A percentile compares a stretch with the other conserved stretches of the same genome.
These are phyloP conservation scores for Paramormyrops kingsleyae DNA, from an alignment of 2,113 vertebrate species.

Conservation along the genomic window DNA sequence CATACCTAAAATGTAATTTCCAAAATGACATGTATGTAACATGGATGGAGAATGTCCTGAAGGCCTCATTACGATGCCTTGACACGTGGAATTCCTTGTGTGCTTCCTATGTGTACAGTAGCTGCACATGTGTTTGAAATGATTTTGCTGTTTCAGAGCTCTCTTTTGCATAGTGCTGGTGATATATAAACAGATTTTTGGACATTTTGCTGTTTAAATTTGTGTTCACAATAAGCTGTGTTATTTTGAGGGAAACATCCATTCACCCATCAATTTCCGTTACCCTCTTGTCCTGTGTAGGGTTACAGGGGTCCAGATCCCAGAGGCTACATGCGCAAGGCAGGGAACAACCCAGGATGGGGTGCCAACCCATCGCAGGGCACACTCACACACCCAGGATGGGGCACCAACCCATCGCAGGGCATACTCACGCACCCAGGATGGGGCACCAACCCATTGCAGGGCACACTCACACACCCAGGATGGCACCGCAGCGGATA, in stretches of 20 bases:
- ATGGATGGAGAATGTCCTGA: not conserved
- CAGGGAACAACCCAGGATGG: not conserved
- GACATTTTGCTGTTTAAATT: not conserved
- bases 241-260: not conserved
- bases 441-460: not conserved
- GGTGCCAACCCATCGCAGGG: not conserved
- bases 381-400: not conserved
- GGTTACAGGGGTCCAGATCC: not conserved
- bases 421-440: no score
- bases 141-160: not conserved
- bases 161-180: not conserved
- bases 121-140: not conserved
- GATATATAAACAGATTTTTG: not conserved
- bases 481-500: no score
- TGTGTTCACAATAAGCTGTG: not conserved
- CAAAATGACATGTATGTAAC: not conserved
- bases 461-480: not conserved
- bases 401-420: not conserved
- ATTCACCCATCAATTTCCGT: not conserved
- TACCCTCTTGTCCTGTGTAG: not conserved
- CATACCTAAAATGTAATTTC: not conserved
- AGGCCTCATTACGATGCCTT: not conserved
- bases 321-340: not conserved
- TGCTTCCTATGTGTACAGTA: not conserved
- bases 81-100: not conserved